Evolutionary conservation across 1,140 invertebrate species (phyloP).

Genomic region (Brachionus koreanus): DNA sequence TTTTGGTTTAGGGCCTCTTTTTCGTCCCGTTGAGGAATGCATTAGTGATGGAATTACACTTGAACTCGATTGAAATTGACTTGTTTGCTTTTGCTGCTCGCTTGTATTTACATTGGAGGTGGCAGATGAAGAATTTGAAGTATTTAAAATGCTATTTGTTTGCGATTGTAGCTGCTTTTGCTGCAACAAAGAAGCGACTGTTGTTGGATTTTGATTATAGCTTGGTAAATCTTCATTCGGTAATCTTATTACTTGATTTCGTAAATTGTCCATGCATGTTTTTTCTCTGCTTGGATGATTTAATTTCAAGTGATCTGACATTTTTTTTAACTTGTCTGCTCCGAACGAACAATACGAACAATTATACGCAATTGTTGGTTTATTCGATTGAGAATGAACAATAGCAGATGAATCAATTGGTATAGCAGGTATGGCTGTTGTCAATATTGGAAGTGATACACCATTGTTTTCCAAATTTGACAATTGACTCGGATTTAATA

Average conservation of each 20-base stretch:
- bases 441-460: neutral
- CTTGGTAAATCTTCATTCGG: slow-evolving; percentile 40
- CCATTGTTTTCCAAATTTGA: neutral
- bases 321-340: slow-evolving; percentile 43
- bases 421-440: slow-evolving; percentile 1
- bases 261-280: slow-evolving; percentile 34
- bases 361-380: slow-evolving; percentile 30
- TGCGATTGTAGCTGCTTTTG: slow-evolving; percentile 22
- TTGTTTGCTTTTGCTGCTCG: neutral
- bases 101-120: neutral
- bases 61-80: neutral
- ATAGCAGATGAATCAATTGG: neutral
- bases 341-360: slow-evolving; percentile 39
- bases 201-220: slow-evolving; percentile 36
- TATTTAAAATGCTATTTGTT: neutral
- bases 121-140: neutral
- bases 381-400: neutral
- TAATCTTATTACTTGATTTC: slow-evolving; percentile 19
- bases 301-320: slow-evolving; percentile 17
- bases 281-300: slow-evolving; percentile 24
- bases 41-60: neutral
- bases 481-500: neutral
- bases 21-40: neutral
- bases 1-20: neutral
- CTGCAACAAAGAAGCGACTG: slow-evolving; percentile 11